Evolutionary conservation across 2,797 vertebrate species (phyloP).

Genomic region (Enteromius trimaculatus): DNA sequence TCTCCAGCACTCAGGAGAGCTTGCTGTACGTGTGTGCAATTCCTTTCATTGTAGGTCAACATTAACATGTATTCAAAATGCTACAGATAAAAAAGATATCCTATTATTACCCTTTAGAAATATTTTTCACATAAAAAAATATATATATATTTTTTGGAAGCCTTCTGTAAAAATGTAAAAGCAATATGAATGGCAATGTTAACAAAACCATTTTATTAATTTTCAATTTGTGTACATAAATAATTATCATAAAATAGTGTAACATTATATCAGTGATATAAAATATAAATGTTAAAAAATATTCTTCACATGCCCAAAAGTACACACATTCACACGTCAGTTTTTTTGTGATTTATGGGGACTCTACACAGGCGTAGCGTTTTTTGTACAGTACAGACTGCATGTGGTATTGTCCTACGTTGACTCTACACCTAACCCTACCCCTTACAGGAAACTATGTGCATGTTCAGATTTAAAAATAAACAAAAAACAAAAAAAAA

Average conservation of each 20-base stretch:
- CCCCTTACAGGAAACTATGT: too few species aligned
- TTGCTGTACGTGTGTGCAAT: slow-evolving; percentile 25
- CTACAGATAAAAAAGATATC: neutral
- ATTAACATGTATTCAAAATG: neutral
- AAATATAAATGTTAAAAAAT: neutral
- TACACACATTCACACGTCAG: too few species aligned
- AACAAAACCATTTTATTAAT: neutral
- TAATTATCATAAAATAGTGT: neutral
- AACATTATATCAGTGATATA: neutral
- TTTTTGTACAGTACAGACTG: too few species aligned
- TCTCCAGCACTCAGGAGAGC: slow-evolving; percentile 25
- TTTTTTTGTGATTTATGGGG: too few species aligned
- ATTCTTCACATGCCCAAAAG: neutral
- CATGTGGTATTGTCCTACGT: too few species aligned
- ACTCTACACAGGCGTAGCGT: too few species aligned
- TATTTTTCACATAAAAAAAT: neutral
- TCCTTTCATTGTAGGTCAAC: neutral
- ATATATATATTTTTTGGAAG: neutral
- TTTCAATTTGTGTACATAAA: neutral
- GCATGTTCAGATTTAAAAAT: too few species aligned
- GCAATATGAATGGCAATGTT: neutral
- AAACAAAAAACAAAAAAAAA: too few species aligned
- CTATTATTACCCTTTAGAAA: neutral
- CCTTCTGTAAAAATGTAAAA: neutral
- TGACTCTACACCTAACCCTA: too few species aligned